phyloP scores from a whole-genome alignment of 2,797 vertebrate genomes.

The Crocidura indochinensis region DNA sequence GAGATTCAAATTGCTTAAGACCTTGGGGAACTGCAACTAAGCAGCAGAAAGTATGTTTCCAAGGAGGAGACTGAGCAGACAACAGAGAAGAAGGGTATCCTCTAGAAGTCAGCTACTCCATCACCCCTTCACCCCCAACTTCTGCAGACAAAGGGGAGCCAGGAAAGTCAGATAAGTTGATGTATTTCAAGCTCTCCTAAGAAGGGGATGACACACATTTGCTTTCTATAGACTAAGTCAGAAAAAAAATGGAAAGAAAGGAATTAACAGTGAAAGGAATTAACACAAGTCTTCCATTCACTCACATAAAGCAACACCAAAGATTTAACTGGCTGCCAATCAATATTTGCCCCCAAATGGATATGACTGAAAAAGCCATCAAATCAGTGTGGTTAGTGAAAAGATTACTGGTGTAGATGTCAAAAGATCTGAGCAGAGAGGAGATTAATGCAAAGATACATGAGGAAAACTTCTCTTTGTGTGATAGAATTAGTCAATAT shows the following conservation, averaged over 20 bases:
- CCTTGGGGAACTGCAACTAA: slow-evolving; percentile 75
- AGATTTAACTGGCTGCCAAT: slow-evolving; percentile 21
- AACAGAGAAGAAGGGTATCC: slow-evolving; percentile 34
- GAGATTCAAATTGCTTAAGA: slow-evolving; percentile 51
- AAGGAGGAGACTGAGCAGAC: slow-evolving; percentile 63
- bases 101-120: slow-evolving; percentile 33
- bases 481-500: slow-evolving; percentile 30
- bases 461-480: background rate
- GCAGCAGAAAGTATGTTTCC: slow-evolving; percentile 79
- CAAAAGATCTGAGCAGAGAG: background rate
- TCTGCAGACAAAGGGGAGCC: slow-evolving; percentile 2
- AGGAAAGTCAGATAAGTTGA: background rate
- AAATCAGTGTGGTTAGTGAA: slow-evolving; percentile 39
- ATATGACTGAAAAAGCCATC: slow-evolving; percentile 51
- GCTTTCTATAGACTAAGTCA: slow-evolving; percentile 72
- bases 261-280: slow-evolving; percentile 57
- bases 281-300: slow-evolving; percentile 70
- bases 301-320: slow-evolving; percentile 44
- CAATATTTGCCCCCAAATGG: slow-evolving; percentile 45
- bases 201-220: slow-evolving; percentile 53
- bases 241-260: slow-evolving; percentile 64
- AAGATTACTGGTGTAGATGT: slow-evolving; percentile 41
- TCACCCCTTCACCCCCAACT: background rate
- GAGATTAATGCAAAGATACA: slow-evolving; percentile 42
- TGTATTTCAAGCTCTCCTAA: slow-evolving; percentile 59